Conservation (phyloP, 1,140 invertebrate genomes). For the Sesamia nonagrioides region DNA sequence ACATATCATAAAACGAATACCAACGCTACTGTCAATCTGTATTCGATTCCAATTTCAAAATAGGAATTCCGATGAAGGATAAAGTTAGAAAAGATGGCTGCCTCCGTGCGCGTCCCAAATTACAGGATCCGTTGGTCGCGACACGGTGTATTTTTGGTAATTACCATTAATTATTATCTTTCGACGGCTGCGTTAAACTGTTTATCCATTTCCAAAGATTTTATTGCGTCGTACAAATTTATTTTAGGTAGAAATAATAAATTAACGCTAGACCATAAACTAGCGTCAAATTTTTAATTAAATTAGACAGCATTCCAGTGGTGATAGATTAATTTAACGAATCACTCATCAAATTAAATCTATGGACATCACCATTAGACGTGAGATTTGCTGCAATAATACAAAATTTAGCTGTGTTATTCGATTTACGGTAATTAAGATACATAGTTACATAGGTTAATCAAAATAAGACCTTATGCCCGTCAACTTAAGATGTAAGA, state of each 20-base stretch:
- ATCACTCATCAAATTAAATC: neutral
- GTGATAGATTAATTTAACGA: conserved; percentile 19
- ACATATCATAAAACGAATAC: neutral
- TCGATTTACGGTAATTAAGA: conserved; percentile 18
- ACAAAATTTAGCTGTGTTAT: neutral
- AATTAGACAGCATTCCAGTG: conserved; percentile 16
- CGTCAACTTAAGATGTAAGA: too few species aligned
- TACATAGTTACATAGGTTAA: neutral
- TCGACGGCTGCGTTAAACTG: conserved; percentile 43
- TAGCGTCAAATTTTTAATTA: conserved; percentile 31
- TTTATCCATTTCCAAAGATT: conserved; percentile 48
- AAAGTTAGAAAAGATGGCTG: conserved; percentile 67
- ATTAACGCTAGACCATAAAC: conserved; percentile 5
- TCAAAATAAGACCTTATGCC: too few species aligned
- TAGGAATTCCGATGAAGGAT: conserved; percentile 65
- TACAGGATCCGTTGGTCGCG: conserved; percentile 69
- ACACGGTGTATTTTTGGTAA: conserved; percentile 64
- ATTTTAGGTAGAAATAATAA: conserved; percentile 33
- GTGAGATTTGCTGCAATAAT: neutral
- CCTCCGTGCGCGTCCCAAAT: conserved; percentile 56
- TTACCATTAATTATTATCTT: conserved; percentile 53
- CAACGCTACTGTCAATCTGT: conserved; percentile 9
- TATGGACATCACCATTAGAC: neutral
- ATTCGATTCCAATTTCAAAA: conserved; percentile 55
- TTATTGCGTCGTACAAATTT: conserved; percentile 36